Percentiles rank a stretch among this genome's conserved stretches.
phyloP scores from a whole-genome alignment of 1,140 invertebrate genomes.

The Drosophila auraria region DNA sequence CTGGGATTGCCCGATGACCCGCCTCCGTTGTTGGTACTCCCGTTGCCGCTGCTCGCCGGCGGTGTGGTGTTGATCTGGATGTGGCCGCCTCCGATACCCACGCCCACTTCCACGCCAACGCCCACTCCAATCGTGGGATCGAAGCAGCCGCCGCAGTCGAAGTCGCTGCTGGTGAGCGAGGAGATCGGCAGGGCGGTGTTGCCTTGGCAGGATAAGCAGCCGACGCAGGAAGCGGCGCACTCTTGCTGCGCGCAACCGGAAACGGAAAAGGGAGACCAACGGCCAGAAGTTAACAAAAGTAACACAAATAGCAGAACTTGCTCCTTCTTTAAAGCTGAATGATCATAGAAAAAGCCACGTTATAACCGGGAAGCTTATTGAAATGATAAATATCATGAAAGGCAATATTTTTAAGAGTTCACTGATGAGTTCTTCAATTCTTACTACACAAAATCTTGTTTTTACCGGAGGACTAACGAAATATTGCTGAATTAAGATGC shows the following conservation, averaged over 20 bases:
- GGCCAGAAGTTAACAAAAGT: not conserved
- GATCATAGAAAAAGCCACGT: not conserved
- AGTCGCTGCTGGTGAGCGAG: conserved; percentile 79
- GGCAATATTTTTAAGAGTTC: not conserved
- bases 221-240: conserved; percentile 83
- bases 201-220: conserved; percentile 83
- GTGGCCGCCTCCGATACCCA: conserved; percentile 51
- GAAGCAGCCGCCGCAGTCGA: conserved; percentile 84
- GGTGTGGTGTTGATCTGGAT: conserved; percentile 70
- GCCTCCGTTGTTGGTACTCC: conserved; percentile 38
- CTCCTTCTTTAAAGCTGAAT: not conserved
- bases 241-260: conserved; percentile 70
- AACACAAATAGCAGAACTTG: too few species aligned
- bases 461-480: not conserved
- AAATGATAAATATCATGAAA: not conserved
- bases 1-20: conserved; percentile 52
- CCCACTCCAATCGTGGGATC: conserved; percentile 77
- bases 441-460: not conserved
- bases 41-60: conserved; percentile 50
- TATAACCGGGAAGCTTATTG: not conserved
- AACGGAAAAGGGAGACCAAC: conserved; percentile 15
- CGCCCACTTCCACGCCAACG: conserved; percentile 56
- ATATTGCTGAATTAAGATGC: not conserved
- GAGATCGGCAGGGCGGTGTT: conserved; percentile 81
- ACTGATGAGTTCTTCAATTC: not conserved